Percentiles rank a stretch among this genome's conserved stretches.
Evolutionary conservation across 2,888 invertebrate species (phyloP).

Genomic region (Calameuta filiformis): DNA sequence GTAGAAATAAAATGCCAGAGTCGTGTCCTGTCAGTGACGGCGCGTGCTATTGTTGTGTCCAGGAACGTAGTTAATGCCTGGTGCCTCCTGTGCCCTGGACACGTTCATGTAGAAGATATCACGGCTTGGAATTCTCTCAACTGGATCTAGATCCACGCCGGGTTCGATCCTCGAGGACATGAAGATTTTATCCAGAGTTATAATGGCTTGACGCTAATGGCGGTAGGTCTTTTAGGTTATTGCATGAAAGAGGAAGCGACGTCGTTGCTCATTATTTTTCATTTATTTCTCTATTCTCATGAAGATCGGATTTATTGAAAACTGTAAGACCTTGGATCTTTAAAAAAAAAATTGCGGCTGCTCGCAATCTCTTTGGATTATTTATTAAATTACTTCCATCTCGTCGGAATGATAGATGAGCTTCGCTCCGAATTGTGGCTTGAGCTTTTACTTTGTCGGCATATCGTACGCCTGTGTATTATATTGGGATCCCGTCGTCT

Average conservation of each 20-base stretch:
- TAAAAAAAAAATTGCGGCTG: not conserved
- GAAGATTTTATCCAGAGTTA: not conserved
- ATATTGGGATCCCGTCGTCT: not conserved
- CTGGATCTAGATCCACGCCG: conserved; percentile 12
- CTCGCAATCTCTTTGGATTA: conserved; percentile 6
- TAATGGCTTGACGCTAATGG: not conserved
- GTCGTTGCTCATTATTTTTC: not conserved
- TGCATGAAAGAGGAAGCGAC: not conserved
- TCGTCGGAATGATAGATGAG: conserved; percentile 19
- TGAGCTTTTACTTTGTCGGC: conserved; percentile 21
- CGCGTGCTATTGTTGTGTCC: conserved; percentile 6
- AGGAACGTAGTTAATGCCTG: not conserved
- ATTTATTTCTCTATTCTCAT: not conserved
- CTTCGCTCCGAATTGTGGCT: conserved; percentile 10
- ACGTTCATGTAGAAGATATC: conserved; percentile 1
- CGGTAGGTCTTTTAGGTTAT: not conserved
- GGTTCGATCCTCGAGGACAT: not conserved
- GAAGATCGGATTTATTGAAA: not conserved
- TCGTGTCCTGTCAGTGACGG: conserved; percentile 4
- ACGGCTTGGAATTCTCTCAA: conserved; percentile 10
- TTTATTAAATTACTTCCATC: conserved; percentile 20
- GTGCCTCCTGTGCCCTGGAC: not conserved
- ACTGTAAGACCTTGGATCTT: not conserved
- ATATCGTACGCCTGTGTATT: not conserved
- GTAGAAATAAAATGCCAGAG: not conserved